These are phyloP conservation scores for Apocheima hispidaria DNA, from an alignment of 2,888 invertebrate species.

Conservation along the genomic window DNA sequence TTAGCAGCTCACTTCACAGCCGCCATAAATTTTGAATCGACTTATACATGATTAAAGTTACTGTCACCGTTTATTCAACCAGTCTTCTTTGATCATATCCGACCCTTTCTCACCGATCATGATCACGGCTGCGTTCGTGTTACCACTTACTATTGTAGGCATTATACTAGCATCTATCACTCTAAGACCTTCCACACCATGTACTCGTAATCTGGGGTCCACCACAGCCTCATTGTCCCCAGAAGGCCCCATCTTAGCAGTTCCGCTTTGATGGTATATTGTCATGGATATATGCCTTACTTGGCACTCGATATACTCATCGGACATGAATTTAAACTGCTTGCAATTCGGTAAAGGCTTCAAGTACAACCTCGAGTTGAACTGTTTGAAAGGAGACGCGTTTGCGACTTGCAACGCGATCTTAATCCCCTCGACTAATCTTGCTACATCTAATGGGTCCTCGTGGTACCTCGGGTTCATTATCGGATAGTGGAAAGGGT, in stretches of 20 bases:
- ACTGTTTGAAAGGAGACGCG: slow-evolving; percentile 92
- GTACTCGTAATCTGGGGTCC: slow-evolving; percentile 91
- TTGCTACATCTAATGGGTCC: slow-evolving; percentile 91
- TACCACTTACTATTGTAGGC: slow-evolving; percentile 95
- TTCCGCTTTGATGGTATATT: slow-evolving; percentile 95
- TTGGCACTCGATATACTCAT: slow-evolving; percentile 95
- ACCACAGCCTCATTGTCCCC: slow-evolving; percentile 93
- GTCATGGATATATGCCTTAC: slow-evolving; percentile 95
- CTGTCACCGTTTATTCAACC: slow-evolving; percentile 84
- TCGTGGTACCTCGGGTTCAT: slow-evolving; percentile 97
- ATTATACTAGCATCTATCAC: slow-evolving; percentile 96
- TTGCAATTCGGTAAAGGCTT: slow-evolving; percentile 93
- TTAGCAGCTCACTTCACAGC: too few relatives aligned
- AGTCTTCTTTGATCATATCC: slow-evolving; percentile 94
- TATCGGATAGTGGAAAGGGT: slow-evolving; percentile 94
- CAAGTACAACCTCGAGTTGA: slow-evolving; percentile 91
- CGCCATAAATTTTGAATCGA: too few relatives aligned
- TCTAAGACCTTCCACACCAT: slow-evolving; percentile 91
- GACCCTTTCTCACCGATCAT: slow-evolving; percentile 97
- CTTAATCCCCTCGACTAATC: slow-evolving; percentile 94
- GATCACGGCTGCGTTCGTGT: slow-evolving; percentile 96
- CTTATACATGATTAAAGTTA: slow-evolving; percentile 18
- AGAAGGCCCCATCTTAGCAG: slow-evolving; percentile 94
- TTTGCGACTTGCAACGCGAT: slow-evolving; percentile 91
- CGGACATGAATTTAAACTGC: slow-evolving; percentile 90